phyloP scores from a whole-genome alignment of 2,888 invertebrate genomes.

The Byasa hedistus region DNA sequence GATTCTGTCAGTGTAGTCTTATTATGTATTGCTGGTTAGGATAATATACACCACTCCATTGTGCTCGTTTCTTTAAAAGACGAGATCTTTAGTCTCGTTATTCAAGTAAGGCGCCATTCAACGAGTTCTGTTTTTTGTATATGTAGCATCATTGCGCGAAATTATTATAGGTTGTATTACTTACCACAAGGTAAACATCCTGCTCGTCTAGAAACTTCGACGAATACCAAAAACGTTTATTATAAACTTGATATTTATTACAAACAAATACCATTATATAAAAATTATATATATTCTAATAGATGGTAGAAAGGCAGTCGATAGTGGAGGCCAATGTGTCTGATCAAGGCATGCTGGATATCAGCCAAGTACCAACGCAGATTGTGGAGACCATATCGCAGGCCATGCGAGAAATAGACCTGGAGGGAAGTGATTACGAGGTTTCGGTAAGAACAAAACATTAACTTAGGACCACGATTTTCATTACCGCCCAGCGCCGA shows the following conservation, averaged over 20 bases:
- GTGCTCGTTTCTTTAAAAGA: no score
- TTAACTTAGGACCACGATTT: not conserved
- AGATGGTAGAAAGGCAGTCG: not conserved
- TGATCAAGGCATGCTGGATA: constrained; percentile 39
- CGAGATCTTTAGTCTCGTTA: no score
- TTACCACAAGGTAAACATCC: no score
- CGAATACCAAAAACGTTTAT: no score
- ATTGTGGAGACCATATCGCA: constrained; percentile 46
- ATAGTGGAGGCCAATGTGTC: not conserved
- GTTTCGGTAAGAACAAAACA: constrained; percentile 30
- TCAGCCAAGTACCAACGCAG: constrained; percentile 56
- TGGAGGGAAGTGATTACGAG: constrained; percentile 30
- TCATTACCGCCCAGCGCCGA: not conserved
- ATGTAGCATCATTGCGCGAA: no score
- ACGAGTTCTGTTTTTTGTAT: no score
- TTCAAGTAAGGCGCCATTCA: no score
- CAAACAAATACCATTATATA: not conserved
- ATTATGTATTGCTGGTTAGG: no score
- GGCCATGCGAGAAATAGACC: constrained; percentile 40
- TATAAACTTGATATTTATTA: not conserved
- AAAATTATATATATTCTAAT: not conserved
- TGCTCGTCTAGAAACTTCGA: no score
- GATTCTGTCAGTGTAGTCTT: no score
- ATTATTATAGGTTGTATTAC: no score
- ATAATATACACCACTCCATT: no score